Evolutionary conservation across 2,797 vertebrate species (phyloP), one percentile per base, ranked within the genome.

Genomic region (Sandelia bainsii): DNA sequence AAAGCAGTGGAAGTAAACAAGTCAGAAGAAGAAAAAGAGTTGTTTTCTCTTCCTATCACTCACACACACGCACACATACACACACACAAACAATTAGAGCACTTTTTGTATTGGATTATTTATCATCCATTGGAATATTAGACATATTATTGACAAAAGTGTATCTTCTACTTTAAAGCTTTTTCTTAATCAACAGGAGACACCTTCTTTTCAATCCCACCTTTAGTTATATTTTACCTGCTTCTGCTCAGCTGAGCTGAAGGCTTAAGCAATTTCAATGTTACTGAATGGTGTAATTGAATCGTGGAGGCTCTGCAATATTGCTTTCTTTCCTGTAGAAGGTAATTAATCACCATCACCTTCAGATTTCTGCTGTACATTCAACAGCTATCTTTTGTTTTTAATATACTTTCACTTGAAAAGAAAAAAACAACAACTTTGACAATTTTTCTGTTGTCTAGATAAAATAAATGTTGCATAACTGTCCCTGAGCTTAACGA

Each of bases 1-100:
- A 70, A 72, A 84, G 72, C 58, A 53, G 52, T 8, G 39, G 46
- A 88, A 75, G 78, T 83, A 85, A 90, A 91, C 85, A 89, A 89
- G 77, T 61, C 19, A 62, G 49, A 64, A 79, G 72, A 39, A 42
- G 58, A 46, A 77, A 72, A 77, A 48, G 14, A 53, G 42, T 80
- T 59, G 45, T n/a, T 46, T 66, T 12, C 66, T 62, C 73, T 62
- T 73, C 63, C 61, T 50, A 62, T 48, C 14, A 12, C 52, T 22
- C 34, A 58, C 14, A 16, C 29, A n/a, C 32, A 40, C 17, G 4
- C 23, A 40, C 25, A 22, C 4, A 16, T 14, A 20, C 59, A 58
- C 10, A 20, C 46, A 53, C 20, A 29, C 27, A 49, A 11, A 37
- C 37, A 54, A 27, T 29, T 4, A 44, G 12, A 37, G 16, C 6